A percentile compares a stretch with the other conserved stretches of the same genome.
phyloP scores from a whole-genome alignment of 2,113 vertebrate genomes.

The Actenoides lindsayi region DNA sequence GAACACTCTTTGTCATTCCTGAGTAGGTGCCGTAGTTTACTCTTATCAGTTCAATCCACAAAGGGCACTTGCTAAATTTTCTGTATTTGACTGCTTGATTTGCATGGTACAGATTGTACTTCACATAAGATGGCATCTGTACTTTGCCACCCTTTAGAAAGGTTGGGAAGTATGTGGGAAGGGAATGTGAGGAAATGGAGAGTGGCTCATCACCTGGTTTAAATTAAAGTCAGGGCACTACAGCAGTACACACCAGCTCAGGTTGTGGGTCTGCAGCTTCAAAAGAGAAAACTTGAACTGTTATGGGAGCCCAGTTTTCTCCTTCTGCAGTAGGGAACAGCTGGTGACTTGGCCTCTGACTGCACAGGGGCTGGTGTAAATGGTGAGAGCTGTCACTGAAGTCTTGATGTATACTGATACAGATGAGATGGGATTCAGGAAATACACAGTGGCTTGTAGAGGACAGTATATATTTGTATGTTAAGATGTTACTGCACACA shows the following conservation, averaged over 20 bases:
- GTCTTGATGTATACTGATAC: background rate
- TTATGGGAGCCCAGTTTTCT: background rate
- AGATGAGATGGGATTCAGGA: background rate
- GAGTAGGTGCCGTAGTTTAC: background rate
- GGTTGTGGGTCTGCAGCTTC: background rate
- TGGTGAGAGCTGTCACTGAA: background rate
- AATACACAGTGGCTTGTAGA: background rate
- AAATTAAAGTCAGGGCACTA: background rate
- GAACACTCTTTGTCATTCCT: background rate
- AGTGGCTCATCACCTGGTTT: background rate
- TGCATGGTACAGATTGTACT: background rate
- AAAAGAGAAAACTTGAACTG: background rate
- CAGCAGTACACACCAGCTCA: background rate
- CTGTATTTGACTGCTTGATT: background rate
- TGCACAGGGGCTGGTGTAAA: background rate
- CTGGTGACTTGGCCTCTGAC: background rate
- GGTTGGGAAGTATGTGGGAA: background rate
- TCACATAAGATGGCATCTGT: background rate
- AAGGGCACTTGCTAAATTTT: background rate
- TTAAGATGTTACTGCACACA: background rate
- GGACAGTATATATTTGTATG: background rate
- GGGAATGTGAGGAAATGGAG: background rate
- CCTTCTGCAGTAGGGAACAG: background rate
- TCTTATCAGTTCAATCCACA: background rate
- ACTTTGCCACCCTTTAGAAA: background rate